Base-by-base conservation (phyloP, 2,888 invertebrate species). In the Linnaemya vulpina region DNA sequence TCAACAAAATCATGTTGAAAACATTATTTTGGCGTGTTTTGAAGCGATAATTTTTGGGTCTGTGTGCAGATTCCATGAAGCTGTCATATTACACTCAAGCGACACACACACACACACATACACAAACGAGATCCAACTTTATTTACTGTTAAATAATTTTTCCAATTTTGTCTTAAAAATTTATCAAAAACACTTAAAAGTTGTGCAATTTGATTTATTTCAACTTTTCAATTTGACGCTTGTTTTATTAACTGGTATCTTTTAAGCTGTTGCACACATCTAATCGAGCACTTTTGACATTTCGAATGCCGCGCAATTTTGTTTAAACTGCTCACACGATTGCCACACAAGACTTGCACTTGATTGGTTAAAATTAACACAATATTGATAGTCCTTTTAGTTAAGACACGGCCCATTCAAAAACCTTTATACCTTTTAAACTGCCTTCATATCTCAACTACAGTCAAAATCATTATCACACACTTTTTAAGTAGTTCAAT, bases 1-100 rank as follows among this genome's bases (percentile, higher is more conserved):
- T 13, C 35, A 46, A 68, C 13, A 60, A 55, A 55, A 65, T 65
- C 22, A 65, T 58, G 22, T n/a, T 58, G 53, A 62, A 58, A 58
- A 75, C 83, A 79, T 79, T 13, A 51, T 58, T 75, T 79, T 84
- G 20, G 75, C 84, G 75, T 84, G 84, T 80, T 43, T 67, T 51
- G 10, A 53, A 35, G 76, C 73, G 38, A 76, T 84, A 20, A 80
- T 71, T 76, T 83, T 38, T 51, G 25, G 46, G 46, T 46, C n/a
- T 30, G 30, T 46, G 65, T 65, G 65, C 46, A 40, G 25, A 25
- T 60, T 51, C 43, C 67, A 80, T 67, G 67, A 73, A 60, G 38
- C 49, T 80, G 73, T 73, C 80, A 67, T 60, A 67, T 60, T 51
- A 67, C 67, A 63, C 38, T 79, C 58, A 60, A 78, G 30, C 58